Conservation (phyloP, 2,797 vertebrate species). For the Gambelia wislizenii region DNA sequence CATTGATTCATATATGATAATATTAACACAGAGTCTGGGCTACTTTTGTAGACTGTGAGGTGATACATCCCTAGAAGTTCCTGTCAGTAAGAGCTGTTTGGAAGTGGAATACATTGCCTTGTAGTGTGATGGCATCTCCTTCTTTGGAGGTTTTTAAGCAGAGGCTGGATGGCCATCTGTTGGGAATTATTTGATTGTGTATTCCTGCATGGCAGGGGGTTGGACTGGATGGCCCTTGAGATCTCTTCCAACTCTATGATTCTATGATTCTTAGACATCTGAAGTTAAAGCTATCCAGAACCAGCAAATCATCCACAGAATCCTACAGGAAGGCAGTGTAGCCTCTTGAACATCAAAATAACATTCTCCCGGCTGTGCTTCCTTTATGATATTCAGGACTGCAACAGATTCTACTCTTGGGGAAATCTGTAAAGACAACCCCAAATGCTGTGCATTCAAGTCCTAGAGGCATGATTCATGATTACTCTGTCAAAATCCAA, state of each 20-base stretch:
- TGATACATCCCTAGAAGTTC: neutral
- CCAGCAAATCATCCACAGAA: neutral
- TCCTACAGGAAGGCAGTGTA: neutral
- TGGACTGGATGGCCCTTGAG: too few species aligned
- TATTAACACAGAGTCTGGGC: neutral
- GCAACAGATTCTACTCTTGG: constrained; percentile 36
- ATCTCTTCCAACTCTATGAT: too few species aligned
- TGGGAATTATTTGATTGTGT: too few species aligned
- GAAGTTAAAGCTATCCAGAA: neutral
- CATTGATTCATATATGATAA: neutral
- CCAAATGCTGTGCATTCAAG: neutral
- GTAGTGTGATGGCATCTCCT: too few species aligned
- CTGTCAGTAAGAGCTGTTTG: too few species aligned
- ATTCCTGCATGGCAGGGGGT: too few species aligned
- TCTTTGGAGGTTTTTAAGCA: too few species aligned
- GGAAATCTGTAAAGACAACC: neutral
- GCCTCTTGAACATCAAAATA: neutral
- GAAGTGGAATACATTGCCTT: too few species aligned
- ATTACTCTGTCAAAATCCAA: constrained; percentile 62
- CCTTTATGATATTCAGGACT: neutral
- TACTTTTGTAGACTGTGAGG: neutral
- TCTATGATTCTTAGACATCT: too few species aligned
- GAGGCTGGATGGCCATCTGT: too few species aligned
- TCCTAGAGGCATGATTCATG: constrained; percentile 46
- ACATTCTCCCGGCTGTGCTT: neutral